These are phyloP conservation scores for Coelogynopora nodosa DNA, from an alignment of 2,888 invertebrate genomes.

Conservation along the genomic window DNA sequence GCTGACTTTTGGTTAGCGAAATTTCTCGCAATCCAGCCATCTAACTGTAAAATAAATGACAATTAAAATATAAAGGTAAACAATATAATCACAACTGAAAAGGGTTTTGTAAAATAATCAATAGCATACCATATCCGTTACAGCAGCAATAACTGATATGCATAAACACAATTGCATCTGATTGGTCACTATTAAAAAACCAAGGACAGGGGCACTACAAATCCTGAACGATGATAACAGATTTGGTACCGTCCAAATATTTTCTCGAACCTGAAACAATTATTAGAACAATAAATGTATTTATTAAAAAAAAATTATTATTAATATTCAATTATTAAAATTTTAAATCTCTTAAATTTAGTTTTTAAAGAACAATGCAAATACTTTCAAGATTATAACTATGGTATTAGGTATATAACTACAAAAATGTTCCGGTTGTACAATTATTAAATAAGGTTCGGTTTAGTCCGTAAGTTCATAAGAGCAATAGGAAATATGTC, in stretches of 20 bases:
- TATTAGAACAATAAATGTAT: background rate
- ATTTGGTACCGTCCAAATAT: background rate
- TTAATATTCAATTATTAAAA: background rate
- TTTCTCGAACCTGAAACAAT: background rate
- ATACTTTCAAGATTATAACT: too few species aligned
- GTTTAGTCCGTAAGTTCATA: too few species aligned
- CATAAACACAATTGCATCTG: background rate
- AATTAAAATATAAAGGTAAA: background rate
- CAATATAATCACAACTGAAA: background rate
- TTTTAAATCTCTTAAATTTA: background rate
- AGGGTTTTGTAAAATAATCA: background rate
- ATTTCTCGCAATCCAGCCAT: slow-evolving; percentile 87
- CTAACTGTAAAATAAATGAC: slow-evolving; percentile 66
- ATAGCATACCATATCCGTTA: background rate
- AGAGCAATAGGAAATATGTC: too few species aligned
- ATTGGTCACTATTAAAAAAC: background rate
- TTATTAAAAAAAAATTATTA: background rate
- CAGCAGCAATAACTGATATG: background rate
- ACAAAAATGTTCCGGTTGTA: too few species aligned
- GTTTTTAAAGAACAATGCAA: too few species aligned
- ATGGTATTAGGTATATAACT: too few species aligned
- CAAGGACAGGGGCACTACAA: background rate
- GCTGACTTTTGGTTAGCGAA: slow-evolving; percentile 84
- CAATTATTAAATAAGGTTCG: too few species aligned
- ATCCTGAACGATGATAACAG: background rate